Percentiles rank a stretch among this genome's conserved stretches.
These are phyloP conservation scores for Oegoconia quadripuncta DNA, from an alignment of 2,888 invertebrate species.

Conservation along the genomic window DNA sequence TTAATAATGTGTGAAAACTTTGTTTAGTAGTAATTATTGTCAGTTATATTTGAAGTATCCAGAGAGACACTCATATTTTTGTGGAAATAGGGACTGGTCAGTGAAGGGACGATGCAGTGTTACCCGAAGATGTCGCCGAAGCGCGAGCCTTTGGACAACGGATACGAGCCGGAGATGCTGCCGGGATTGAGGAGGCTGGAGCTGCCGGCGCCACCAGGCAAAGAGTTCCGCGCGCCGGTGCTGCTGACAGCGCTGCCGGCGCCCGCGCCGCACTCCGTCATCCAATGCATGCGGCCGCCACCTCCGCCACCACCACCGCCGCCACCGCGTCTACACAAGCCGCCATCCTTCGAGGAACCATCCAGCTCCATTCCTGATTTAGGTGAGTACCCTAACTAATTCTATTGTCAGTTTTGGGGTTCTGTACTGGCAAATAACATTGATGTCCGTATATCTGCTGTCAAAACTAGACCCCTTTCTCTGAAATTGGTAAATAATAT, in stretches of 20 bases:
- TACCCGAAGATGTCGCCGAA: conserved; percentile 67
- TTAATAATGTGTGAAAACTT: conserved; percentile 33
- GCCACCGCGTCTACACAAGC: conserved; percentile 69
- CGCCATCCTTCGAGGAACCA: conserved; percentile 85
- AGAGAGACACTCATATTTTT: conserved; percentile 22
- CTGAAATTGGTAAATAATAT: no score
- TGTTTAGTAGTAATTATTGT: conserved; percentile 30
- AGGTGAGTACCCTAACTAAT: no score
- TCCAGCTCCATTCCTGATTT: conserved; percentile 93
- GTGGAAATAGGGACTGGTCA: conserved; percentile 25
- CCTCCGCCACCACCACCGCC: conserved; percentile 75
- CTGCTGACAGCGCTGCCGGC: conserved; percentile 54
- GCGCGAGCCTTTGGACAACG: conserved; percentile 58
- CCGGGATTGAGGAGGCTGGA: conserved; percentile 58
- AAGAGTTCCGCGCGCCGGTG: conserved; percentile 71
- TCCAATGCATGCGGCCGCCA: conserved; percentile 75
- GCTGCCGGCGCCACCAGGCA: conserved; percentile 69
- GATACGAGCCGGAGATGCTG: conserved; percentile 59
- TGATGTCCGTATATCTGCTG: no score
- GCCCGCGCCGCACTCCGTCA: conserved; percentile 64
- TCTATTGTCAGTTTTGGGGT: no score
- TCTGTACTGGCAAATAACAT: no score
- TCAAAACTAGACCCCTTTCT: no score
- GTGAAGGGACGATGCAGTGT: conserved; percentile 66
- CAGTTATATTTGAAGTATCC: conserved; percentile 15